Conservation (phyloP, 2,797 vertebrate genomes). For the Sphenodon punctatus region DNA sequence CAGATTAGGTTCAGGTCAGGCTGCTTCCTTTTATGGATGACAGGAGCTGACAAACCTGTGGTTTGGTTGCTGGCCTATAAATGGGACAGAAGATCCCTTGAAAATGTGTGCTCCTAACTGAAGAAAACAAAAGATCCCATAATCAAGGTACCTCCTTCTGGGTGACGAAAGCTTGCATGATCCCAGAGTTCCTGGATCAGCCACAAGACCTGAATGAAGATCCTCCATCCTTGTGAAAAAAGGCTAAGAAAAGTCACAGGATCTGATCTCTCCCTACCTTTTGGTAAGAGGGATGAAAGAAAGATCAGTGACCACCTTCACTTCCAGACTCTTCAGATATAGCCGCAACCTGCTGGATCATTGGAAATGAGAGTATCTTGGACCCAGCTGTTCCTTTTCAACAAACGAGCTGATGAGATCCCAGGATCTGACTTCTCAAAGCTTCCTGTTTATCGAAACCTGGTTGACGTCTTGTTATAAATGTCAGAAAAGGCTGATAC, state of each 20-base stretch:
- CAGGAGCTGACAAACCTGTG: slow-evolving; percentile 21
- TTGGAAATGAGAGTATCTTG: not conserved
- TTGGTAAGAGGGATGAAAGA: not conserved
- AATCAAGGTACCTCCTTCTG: not conserved
- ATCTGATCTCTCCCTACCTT: not conserved
- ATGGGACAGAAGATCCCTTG: slow-evolving; percentile 29
- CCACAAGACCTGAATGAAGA: not conserved
- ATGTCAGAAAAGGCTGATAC: not conserved
- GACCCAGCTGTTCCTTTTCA: not conserved
- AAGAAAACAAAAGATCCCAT: not conserved
- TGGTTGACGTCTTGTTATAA: not conserved
- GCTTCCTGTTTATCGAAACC: slow-evolving; percentile 11
- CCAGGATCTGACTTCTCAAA: not conserved
- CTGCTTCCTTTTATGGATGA: slow-evolving; percentile 23
- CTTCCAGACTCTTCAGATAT: too few relatives aligned
- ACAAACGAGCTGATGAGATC: not conserved
- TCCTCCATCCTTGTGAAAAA: not conserved
- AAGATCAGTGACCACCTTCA: not conserved
- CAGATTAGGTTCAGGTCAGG: slow-evolving; percentile 41
- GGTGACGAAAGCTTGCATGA: not conserved
- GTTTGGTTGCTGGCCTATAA: not conserved
- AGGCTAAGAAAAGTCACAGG: not conserved
- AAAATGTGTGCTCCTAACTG: slow-evolving; percentile 22
- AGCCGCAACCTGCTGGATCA: too few relatives aligned
- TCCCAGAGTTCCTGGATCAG: not conserved